phyloP scores from a whole-genome alignment of 2,888 invertebrate genomes.

The Cerceris ruficornis region DNA sequence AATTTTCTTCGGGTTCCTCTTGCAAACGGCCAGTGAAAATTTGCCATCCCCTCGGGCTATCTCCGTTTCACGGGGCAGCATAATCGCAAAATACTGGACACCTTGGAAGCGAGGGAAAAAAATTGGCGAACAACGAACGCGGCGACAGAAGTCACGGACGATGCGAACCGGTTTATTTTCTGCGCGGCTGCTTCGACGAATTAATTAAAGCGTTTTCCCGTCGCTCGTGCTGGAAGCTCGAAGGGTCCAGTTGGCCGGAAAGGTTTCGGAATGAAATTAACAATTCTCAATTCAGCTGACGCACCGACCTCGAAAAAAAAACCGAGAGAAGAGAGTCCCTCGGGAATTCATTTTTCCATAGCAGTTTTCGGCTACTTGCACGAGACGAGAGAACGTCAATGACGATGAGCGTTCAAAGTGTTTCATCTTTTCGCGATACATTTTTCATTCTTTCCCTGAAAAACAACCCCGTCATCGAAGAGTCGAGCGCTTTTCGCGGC shows the following conservation, averaged over 20 bases:
- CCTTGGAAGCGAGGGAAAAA: background rate
- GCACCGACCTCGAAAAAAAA: conserved; percentile 13
- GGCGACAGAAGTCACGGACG: conserved; percentile 7
- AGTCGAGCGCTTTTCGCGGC: no score
- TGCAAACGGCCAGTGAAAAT: no score
- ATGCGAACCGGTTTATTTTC: conserved; percentile 48
- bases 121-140: background rate
- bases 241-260: conserved; percentile 38
- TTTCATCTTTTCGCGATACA: no score
- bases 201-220: conserved; percentile 50
- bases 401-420: no score
- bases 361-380: background rate
- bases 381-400: no score
- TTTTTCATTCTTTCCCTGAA: no score
- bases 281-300: conserved; percentile 40
- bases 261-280: conserved; percentile 39
- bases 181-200: conserved; percentile 29
- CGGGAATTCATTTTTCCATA: background rate
- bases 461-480: no score
- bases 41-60: no score
- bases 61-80: no score
- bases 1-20: no score
- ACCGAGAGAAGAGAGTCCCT: background rate
- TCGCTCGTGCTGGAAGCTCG: conserved; percentile 7
- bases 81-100: no score